Conservation (phyloP, 2,888 invertebrate genomes). For the Eupithecia vulgata region DNA sequence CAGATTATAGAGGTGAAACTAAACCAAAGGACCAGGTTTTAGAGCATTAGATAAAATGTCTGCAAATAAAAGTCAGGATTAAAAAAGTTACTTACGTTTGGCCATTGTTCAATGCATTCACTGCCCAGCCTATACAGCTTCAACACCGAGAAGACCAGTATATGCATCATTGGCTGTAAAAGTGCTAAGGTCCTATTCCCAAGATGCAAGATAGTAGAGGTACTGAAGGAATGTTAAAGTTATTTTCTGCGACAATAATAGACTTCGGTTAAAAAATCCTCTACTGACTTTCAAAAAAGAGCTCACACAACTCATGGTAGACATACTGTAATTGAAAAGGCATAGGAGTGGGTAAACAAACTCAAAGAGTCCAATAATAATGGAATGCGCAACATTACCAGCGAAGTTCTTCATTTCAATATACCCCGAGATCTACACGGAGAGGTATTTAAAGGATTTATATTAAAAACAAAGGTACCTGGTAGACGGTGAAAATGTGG, state of each 20-base stretch:
- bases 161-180: not conserved
- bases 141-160: not conserved
- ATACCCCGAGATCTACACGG: conserved; percentile 63
- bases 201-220: no score
- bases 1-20: not conserved
- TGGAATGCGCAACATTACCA: conserved; percentile 53
- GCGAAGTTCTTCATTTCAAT: conserved; percentile 63
- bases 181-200: no score
- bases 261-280: not conserved
- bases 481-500: not conserved
- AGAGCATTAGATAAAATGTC: not conserved
- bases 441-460: conserved; percentile 55
- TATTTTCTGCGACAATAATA: not conserved
- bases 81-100: not conserved
- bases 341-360: conserved; percentile 34
- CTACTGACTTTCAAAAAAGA: not conserved
- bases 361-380: conserved; percentile 37
- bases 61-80: not conserved
- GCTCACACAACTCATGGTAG: no score
- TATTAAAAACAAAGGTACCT: conserved; percentile 31
- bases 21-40: not conserved
- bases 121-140: not conserved
- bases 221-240: no score
- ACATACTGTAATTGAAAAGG: not conserved
- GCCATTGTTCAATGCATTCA: not conserved